A percentile compares a stretch with the other conserved stretches of the same genome.
phyloP scores from a whole-genome alignment of 2,797 vertebrate genomes.

The Crax fasciolata region DNA sequence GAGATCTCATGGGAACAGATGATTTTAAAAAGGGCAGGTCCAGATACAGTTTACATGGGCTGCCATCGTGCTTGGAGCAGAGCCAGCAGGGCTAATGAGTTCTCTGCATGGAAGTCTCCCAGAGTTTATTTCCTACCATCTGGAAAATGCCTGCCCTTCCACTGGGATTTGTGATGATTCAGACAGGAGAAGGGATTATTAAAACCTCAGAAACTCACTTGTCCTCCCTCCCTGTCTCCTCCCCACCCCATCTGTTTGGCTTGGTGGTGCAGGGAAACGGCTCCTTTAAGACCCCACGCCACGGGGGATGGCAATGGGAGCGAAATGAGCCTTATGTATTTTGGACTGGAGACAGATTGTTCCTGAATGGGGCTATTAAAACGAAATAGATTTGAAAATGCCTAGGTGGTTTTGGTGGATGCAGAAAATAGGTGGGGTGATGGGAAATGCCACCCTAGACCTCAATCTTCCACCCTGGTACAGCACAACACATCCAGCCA shows the following conservation, averaged over 20 bases:
- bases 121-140: constrained; percentile 26
- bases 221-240: background rate
- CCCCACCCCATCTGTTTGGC: constrained; percentile 41
- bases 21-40: background rate
- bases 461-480: background rate
- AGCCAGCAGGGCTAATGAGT: constrained; percentile 31
- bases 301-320: background rate
- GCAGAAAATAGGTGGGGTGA: background rate
- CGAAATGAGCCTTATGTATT: background rate
- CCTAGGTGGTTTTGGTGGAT: background rate
- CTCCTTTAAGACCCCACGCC: background rate
- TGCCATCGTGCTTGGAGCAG: background rate
- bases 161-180: constrained; percentile 8
- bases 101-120: background rate
- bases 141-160: constrained; percentile 32
- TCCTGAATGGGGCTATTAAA: background rate
- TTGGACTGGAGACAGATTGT: background rate
- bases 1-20: background rate
- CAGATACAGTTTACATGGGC: background rate
- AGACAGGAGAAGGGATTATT: constrained; percentile 30
- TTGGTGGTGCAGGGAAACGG: background rate
- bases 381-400: background rate
- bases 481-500: background rate
- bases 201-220: background rate
- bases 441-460: background rate